Evolutionary conservation across 2,888 invertebrate genomes (phyloP).

Genomic region (Plagiodera versicolora): DNA sequence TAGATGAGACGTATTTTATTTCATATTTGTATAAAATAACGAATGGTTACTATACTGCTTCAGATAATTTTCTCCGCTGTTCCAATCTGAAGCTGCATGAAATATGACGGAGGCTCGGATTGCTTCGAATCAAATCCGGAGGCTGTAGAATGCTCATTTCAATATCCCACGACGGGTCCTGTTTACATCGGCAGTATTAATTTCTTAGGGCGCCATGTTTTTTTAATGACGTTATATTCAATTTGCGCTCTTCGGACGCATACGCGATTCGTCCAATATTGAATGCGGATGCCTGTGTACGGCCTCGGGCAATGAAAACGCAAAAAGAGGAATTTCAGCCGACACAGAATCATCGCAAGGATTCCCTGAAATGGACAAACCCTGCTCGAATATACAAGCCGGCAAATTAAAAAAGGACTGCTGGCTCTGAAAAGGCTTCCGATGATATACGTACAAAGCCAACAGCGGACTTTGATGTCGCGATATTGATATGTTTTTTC

Average conservation of each 20-base stretch:
- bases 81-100: neutral
- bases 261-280: neutral
- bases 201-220: neutral
- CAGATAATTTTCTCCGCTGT: no score
- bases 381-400: neutral
- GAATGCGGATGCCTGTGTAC: neutral
- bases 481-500: conserved; percentile 10
- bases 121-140: neutral
- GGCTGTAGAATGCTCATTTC: neutral
- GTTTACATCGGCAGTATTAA: neutral
- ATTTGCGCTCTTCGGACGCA: neutral
- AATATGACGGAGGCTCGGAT: neutral
- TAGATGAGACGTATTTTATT: no score
- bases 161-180: neutral
- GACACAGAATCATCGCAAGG: conserved; percentile 1
- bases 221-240: neutral
- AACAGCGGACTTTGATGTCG: conserved; percentile 1
- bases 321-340: neutral
- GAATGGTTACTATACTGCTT: no score
- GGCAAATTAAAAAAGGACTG: neutral
- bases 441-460: conserved; percentile 3
- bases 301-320: neutral
- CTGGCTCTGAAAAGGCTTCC: neutral
- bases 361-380: conserved; percentile 13
- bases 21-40: no score